Conservation (phyloP, 2,888 invertebrate genomes). For the Drosophila testacea region DNA sequence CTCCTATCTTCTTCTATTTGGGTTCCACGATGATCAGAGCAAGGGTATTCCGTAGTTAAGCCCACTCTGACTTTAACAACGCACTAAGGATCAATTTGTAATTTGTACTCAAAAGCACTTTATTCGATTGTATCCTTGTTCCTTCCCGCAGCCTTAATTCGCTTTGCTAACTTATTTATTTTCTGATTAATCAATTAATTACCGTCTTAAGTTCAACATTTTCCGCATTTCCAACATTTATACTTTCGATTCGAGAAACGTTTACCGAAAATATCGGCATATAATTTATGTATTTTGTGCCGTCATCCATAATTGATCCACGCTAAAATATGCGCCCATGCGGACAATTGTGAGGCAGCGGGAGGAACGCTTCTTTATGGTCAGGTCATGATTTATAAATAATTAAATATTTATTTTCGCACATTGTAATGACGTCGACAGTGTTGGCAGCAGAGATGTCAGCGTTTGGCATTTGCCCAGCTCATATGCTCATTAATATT, state of each 20-base stretch:
- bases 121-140: background rate
- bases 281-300: slow-evolving; percentile 28
- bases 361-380: slow-evolving; percentile 20
- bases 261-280: background rate
- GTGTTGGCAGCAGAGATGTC: slow-evolving; percentile 31
- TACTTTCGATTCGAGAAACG: slow-evolving; percentile 3
- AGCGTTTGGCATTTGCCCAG: slow-evolving; percentile 50
- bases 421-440: slow-evolving; percentile 69
- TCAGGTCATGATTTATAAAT: slow-evolving; percentile 77
- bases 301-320: slow-evolving; percentile 12
- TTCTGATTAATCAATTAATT: slow-evolving; percentile 14
- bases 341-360: slow-evolving; percentile 18
- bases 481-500: slow-evolving; percentile 75
- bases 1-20: too few relatives aligned
- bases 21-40: too few relatives aligned
- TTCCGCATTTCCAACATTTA: slow-evolving; percentile 7
- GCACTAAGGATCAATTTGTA: background rate
- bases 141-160: background rate
- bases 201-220: slow-evolving; percentile 3
- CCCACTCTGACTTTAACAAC: background rate
- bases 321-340: slow-evolving; percentile 23
- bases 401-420: slow-evolving; percentile 80
- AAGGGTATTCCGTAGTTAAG: background rate
- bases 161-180: background rate
- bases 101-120: background rate